Base-by-base conservation (phyloP, 2,888 invertebrate species). In the Vanessa cardui region DNA sequence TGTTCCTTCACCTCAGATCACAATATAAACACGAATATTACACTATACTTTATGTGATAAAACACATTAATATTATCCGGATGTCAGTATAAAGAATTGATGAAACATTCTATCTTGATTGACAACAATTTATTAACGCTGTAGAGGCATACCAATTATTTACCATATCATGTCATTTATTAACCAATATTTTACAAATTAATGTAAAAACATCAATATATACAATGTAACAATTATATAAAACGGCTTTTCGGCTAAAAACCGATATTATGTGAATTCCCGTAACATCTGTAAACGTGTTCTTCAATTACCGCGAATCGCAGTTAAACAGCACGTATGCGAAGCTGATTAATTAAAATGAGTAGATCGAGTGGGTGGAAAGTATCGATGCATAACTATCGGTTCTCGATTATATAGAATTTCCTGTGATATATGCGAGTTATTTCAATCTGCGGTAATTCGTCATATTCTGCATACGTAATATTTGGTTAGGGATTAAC, bases 301-400 rank as follows among this genome's bases (percentile, higher is more conserved):
- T 50, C 44, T 58, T 44, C 45, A 56, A 58, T 21, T 54, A 59
- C 44, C 58, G 46, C 39, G 56, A 64, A 58, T 52, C 26, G 52
- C 56, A 54, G 60, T 61, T 61, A 58, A 67, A 49, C 44, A 67
- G 59, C 62, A 63, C 63, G 56, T 61, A 59, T 61, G 54, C 31
- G 26, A 26, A 18, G 45, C 67, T 72, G 74, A 75, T 80, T 83
- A 82, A 83, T 83, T 82, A 77, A 77, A 78, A 69, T 74, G 73
- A 76, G 56, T 33, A 39, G 18, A n/a, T 74, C 71, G 71, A 83
- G 82, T 82, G 80, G 77, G 76, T 60, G 73, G 78, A 76, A 76
- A 76, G 76, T 78, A 83, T 78, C 80, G 72, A 76, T 71, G 83
- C 82, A 80, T 81, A 72, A 83, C 84, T 83, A 83, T 82, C 83